Base-by-base conservation (phyloP, 2,888 invertebrate genomes). In the Hirtodrosophila cameraria region DNA sequence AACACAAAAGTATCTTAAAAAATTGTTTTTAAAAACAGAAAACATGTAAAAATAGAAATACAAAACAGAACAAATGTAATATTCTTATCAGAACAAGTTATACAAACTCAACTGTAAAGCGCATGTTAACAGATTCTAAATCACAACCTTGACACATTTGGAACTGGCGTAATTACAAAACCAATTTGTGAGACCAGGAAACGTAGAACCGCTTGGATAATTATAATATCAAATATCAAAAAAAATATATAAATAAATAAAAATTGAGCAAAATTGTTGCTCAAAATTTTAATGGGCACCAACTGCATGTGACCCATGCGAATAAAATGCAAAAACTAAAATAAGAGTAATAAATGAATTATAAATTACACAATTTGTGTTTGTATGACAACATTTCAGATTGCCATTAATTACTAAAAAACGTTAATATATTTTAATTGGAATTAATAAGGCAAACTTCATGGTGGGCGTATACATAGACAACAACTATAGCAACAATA, bases 391-490 rank as follows among this genome's bases (percentile, higher is more conserved):
- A 12, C 45, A 28, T 41, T 30, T 38, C 31, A 12, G 23, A 50
- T 18, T 25, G 18, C 15, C 27, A 39, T 45, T 6, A 55, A 41
- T 28, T 53, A 55, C 25, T 23, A 25, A 53, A 54, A 27, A 36
- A 28, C 16, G 31, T 36, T 70, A 31, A 48, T 46, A 55, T 28
- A 49, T 50, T 48, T 39, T 15, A 39, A 45, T 33, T 28, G 20
- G 5, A 48, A 15, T 28, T 25, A 41, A 12, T 16, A 50, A 33
- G 27, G 12, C 42, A 31, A 25, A 31, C 23, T 30, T 55, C 38
- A 31, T 55, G 43, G 74, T 68, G 68, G 77, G 78, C 67, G 72
- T 58, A n/a, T 8, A 6, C 7, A 57, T 15, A 38, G 38, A 27
- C 9, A 27, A 52, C 20, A 9, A 13, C 20, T 39, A 23, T 16